Evolutionary conservation across 2,113 vertebrate genomes (phyloP).

Genomic region (Tor tambroides): DNA sequence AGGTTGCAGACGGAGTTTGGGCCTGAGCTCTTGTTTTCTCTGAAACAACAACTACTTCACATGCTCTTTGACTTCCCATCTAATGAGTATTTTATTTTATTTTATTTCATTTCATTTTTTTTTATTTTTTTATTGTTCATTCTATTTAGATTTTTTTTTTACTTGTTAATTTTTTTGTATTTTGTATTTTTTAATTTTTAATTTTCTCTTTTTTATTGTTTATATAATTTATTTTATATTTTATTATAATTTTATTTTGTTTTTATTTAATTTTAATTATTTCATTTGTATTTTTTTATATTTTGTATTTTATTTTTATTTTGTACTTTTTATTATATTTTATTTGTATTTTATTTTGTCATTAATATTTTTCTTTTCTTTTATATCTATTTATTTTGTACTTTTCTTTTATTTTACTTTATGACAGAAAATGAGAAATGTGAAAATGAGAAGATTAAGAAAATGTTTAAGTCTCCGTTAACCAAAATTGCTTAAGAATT

Average conservation of each 20-base stretch:
- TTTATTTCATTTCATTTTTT: not conserved
- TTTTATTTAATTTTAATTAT: not conserved
- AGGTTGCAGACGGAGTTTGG: not conserved
- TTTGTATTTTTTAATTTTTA: not conserved
- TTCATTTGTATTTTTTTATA: too few relatives aligned
- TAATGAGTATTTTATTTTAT: not conserved
- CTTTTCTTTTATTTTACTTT: not conserved
- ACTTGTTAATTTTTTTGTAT: not conserved
- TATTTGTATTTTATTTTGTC: too few relatives aligned
- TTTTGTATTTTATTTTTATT: not conserved
- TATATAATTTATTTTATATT: too few relatives aligned
- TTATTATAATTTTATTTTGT: too few relatives aligned
- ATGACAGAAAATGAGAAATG: too few relatives aligned
- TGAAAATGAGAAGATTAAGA: too few relatives aligned
- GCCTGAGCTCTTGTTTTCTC: not conserved
- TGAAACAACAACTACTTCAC: not conserved
- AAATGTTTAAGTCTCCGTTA: too few relatives aligned
- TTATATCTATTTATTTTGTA: not conserved
- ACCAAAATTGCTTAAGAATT: too few relatives aligned
- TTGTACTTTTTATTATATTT: not conserved
- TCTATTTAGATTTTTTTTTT: not conserved
- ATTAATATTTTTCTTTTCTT: too few relatives aligned
- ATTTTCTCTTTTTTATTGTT: not conserved
- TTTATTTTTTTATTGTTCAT: not conserved
- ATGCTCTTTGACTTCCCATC: not conserved